A percentile compares a stretch with the other conserved stretches of the same genome.
Conservation (phyloP, 2,888 invertebrate genomes). For the Euspilapteryx auroguttella region DNA sequence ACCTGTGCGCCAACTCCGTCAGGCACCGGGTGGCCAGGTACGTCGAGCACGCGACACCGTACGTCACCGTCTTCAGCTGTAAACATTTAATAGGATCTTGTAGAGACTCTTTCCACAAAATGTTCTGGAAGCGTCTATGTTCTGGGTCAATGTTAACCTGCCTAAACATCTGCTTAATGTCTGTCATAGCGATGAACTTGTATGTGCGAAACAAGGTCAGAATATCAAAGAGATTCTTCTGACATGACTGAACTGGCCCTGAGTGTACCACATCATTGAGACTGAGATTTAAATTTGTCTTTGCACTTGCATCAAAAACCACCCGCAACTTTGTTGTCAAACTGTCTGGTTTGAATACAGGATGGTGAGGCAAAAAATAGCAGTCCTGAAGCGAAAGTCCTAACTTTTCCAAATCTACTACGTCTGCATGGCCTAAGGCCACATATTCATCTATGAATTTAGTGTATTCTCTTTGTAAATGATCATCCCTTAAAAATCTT, state of each 20-base stretch:
- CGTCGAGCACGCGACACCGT: slow-evolving; percentile 6
- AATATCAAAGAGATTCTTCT: slow-evolving; percentile 9
- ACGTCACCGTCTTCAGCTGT: slow-evolving; percentile 8
- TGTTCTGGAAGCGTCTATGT: slow-evolving; percentile 7
- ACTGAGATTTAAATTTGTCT: too few relatives aligned
- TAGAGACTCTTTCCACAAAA: slow-evolving; percentile 7
- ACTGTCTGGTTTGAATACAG: too few relatives aligned
- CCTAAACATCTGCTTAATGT: slow-evolving; percentile 7
- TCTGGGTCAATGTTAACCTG: slow-evolving; percentile 4
- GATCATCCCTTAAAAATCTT: slow-evolving; percentile 4
- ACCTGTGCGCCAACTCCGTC: slow-evolving; percentile 4
- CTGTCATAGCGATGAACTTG: slow-evolving; percentile 4
- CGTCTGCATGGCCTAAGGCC: slow-evolving; percentile 6
- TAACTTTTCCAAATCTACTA: too few relatives aligned
- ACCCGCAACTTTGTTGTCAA: too few relatives aligned
- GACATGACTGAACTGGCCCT: too few relatives aligned
- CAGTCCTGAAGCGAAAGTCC: too few relatives aligned
- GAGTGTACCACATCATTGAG: too few relatives aligned
- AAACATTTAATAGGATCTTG: slow-evolving; percentile 6
- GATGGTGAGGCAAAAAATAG: too few relatives aligned
- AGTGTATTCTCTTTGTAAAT: slow-evolving; percentile 4
- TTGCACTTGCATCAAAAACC: too few relatives aligned
- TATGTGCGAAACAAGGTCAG: slow-evolving; percentile 5
- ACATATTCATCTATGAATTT: slow-evolving; percentile 7
- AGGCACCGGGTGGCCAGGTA: slow-evolving; percentile 8